Evolutionary conservation across 2,888 invertebrate genomes (phyloP), one percentile per base, ranked within the genome.

Genomic region (Macropis europaea): DNA sequence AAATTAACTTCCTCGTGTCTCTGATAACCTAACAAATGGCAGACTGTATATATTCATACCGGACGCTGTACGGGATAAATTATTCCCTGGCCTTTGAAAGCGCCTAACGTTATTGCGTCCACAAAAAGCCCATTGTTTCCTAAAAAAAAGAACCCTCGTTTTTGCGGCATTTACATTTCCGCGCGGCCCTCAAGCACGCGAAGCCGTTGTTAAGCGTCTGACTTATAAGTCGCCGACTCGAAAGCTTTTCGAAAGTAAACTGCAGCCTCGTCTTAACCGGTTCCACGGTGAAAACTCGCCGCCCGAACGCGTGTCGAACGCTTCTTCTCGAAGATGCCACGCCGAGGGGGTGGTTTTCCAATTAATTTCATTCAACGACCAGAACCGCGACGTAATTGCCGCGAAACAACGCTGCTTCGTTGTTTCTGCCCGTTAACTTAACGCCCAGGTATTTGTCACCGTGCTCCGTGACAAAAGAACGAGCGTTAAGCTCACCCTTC

Each of bases 361-460:
- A 85, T 85, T 85, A 84, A 86, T 85, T 85, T 83, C 73, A 67
- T 79, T 81, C 78, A 76, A 76, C 78, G 69, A 76, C 72, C 77
- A 80, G 82, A 76, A 73, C 76, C 75, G 71, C 72, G 24, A 28
- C 72, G 82, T 83, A 83, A 86, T 85, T 85, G 82, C 78, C 69
- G 57, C 62, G 82, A 80, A 81, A 83, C 83, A 80, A 78, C 77
- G 77, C 77, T 71, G 64, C 24, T 54, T 72, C 68, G 56, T 40
- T 57, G 48, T 50, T 50, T 61, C 71, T 71, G 45, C 64, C 59
- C 36, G 57, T 52, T 77, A 79, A 81, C 79, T 84, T 82, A 83
- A 84, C 82, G 82, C 75, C 61, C 62, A 53, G 72, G 76, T 81
- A 84, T 86, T 86, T 86, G 83, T 85, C 86, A 84, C 76, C 56